phyloP scores from a whole-genome alignment of 1,140 invertebrate species.

The Bombus turneri region DNA sequence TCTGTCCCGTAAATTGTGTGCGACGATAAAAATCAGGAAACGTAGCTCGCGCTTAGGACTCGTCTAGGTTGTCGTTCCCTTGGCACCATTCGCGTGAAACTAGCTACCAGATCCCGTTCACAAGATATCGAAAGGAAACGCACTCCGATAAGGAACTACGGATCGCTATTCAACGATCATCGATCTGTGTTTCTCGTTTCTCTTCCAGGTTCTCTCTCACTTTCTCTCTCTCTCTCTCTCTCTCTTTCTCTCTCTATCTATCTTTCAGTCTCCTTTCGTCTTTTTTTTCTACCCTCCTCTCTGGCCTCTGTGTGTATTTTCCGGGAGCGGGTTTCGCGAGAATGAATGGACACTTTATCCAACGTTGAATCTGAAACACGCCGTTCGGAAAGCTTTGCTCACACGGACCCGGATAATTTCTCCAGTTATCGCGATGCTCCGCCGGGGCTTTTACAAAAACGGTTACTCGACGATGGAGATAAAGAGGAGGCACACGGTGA shows the following conservation, averaged over 20 bases:
- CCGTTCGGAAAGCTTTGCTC: constrained; percentile 62
- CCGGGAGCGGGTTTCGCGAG: constrained; percentile 56
- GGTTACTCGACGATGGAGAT: constrained; percentile 65
- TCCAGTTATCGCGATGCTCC: constrained; percentile 69
- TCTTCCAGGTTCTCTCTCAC: not conserved
- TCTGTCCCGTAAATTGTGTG: constrained; percentile 60
- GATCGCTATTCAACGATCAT: constrained; percentile 50
- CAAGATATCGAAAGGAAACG: constrained; percentile 65
- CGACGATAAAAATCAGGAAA: constrained; percentile 68
- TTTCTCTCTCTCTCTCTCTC: not conserved
- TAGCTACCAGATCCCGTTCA: constrained; percentile 35
- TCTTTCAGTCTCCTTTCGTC: not conserved
- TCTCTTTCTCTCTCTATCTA: not conserved
- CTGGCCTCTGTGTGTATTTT: constrained; percentile 50
- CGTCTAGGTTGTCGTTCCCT: constrained; percentile 44
- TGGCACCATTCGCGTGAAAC: constrained; percentile 20
- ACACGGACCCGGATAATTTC: constrained; percentile 64
- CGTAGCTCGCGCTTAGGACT: constrained; percentile 30
- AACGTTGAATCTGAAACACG: constrained; percentile 69
- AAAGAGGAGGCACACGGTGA: constrained; percentile 47
- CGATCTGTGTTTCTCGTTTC: constrained; percentile 39
- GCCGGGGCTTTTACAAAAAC: constrained; percentile 65
- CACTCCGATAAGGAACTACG: constrained; percentile 57
- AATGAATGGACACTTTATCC: constrained; percentile 74
- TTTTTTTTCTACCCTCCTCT: constrained; percentile 5